Base-by-base conservation (phyloP, 1,140 invertebrate genomes). In the Pinna nobilis region DNA sequence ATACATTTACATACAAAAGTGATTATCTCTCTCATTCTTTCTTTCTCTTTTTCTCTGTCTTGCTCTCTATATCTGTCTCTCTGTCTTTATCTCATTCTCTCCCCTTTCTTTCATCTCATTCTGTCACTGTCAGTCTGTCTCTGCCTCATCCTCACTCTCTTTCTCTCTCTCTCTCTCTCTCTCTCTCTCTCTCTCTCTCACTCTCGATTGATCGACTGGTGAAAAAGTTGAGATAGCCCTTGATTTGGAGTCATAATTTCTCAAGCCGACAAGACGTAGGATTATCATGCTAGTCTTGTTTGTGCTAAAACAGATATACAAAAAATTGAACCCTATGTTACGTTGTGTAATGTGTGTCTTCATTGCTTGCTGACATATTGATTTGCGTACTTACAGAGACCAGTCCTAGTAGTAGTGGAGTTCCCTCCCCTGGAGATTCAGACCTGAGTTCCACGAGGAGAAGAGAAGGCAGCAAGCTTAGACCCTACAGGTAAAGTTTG, bases 401-500 rank as follows among this genome's bases (percentile, higher is more conserved):
- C 30, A 72, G 69, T 57, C 70, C 76, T 7, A 69, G 78, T 23
- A 68, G 51, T 32, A 55, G 55, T 18, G 63, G 71, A 13, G 64
- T 35, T 11, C 20, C 59, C 0, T 82, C 78, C 35, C 74, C 72
- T 32, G 41, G 65, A 15, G 79, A 83, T 37, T 83, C 81, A 1
- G 81, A 83, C 59, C 63, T 55, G 20, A 81, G 77, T 50, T 49
- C 61, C 5, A 60, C 67, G 15, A 47, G 50, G 15, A 61, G 77
- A 11, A 74, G 65, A 67, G 79, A 76, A 23, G 51, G 66, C 23
- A 49, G 50, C 13, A 78, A 76, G 55, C 79, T 79, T 23, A 73
- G 79, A 53, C 82, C 82, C 9, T 83, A 83, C 49, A 79, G 79
- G 82, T 83, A 64, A 33, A 30, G 25, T 59, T 35, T 59, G 30